phyloP scores from a whole-genome alignment of 2,113 vertebrate species.

The Nothoprocta perdicaria region DNA sequence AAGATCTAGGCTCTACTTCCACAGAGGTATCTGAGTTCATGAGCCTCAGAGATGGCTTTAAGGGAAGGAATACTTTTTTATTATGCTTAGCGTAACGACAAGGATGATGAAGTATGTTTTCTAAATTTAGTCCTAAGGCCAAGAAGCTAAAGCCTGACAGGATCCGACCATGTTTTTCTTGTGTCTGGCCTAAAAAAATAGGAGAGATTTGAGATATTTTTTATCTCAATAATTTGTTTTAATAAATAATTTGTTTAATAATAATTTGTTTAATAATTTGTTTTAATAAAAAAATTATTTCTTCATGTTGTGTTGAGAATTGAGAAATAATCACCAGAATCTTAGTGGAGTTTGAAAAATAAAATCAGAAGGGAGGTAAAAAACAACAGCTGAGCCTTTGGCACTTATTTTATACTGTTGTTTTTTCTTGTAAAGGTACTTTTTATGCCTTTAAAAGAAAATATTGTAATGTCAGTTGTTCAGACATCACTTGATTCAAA shows the following conservation, averaged over 20 bases:
- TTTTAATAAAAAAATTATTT: too few relatives aligned
- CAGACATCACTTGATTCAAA: not conserved
- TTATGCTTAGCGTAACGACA: not conserved
- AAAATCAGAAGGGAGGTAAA: not conserved
- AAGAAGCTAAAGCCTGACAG: not conserved
- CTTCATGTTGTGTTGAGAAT: not conserved
- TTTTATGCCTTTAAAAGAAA: not conserved
- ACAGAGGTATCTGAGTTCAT: not conserved
- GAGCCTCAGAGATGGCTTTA: not conserved
- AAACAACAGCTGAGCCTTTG: not conserved
- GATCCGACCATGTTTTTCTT: not conserved
- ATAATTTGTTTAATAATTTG: too few relatives aligned
- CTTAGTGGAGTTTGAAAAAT: conserved; percentile 2
- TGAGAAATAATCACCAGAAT: not conserved
- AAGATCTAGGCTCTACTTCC: not conserved
- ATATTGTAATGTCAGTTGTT: not conserved
- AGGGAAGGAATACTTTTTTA: not conserved
- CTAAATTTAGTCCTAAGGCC: not conserved
- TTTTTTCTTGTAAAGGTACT: not conserved
- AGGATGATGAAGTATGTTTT: not conserved
- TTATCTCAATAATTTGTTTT: not conserved
- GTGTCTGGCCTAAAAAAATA: not conserved
- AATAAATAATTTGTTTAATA: too few relatives aligned
- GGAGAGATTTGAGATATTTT: too few relatives aligned
- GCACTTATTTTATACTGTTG: not conserved